Percentiles rank a stretch among this genome's conserved stretches.
Conservation (phyloP, 2,888 invertebrate genomes). For the Steromphala cineraria region DNA sequence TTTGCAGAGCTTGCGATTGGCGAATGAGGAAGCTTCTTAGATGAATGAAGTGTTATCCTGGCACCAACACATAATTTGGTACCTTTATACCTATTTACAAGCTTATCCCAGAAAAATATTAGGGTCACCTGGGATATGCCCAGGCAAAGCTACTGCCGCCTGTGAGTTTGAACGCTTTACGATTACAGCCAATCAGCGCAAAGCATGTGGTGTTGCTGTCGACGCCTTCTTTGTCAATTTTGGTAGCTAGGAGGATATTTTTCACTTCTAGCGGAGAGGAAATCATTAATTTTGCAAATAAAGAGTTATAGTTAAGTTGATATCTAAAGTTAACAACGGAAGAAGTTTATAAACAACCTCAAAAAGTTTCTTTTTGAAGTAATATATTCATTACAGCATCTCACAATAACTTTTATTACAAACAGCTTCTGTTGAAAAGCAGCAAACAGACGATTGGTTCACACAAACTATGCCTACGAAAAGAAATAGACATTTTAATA, state of each 20-base stretch:
- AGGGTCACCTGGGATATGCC: constrained; percentile 42
- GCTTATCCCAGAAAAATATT: constrained; percentile 22
- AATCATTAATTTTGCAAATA: too few relatives aligned
- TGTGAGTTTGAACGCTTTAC: constrained; percentile 67
- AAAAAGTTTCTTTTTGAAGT: background rate
- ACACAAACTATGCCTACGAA: too few relatives aligned
- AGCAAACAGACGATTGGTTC: too few relatives aligned
- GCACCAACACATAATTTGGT: background rate
- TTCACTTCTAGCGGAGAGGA: background rate
- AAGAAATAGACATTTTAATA: too few relatives aligned
- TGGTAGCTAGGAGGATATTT: background rate
- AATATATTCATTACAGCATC: background rate
- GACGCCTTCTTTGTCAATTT: constrained; percentile 25
- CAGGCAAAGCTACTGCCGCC: constrained; percentile 59
- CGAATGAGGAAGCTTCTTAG: background rate
- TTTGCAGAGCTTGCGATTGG: background rate
- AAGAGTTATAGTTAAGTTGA: too few relatives aligned
- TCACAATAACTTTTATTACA: background rate
- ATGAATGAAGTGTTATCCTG: background rate
- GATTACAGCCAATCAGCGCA: constrained; percentile 61
- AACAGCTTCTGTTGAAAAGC: background rate
- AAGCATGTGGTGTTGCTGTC: constrained; percentile 43
- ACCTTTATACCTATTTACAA: constrained; percentile 5
- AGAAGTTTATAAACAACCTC: background rate
- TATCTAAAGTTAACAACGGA: background rate